Evolutionary conservation across 2,113 vertebrate species (phyloP), one percentile per base, ranked within the genome.

Genomic region (Triplophysa rosa): DNA sequence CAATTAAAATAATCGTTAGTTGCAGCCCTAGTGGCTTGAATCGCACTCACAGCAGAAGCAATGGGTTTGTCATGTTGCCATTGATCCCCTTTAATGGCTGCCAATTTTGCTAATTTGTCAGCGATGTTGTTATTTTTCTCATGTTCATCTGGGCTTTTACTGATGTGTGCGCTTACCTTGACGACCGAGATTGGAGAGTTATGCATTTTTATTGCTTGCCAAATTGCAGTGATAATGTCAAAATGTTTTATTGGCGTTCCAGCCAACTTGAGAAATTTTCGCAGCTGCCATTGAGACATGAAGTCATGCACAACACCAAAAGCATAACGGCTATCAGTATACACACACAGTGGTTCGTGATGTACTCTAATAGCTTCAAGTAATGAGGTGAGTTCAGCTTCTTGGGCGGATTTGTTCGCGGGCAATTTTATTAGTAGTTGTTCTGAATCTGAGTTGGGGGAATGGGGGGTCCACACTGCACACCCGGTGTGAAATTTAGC

Each of bases 291-390:
- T 45, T 45, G 42, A 1, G 42, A 62, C 63, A 78, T 67, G 33
- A 67, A 78, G n/a, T 78, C 74, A 65, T 65, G 74, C 7, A 77
- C 62, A 3, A 77, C 74, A 1, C 74, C 40, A 23, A 52, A 65
- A 13, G 61, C 61, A 49, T 77, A 77, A 5, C 40, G 40, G 54
- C 74, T 77, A 19, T 77, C 61, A 6, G 64, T 78, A 24, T 67
- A 67, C 4, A 78, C 19, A 8, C 76, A 67, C 12, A 78, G 23
- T 5, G 76, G 45, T 67, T 78, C 63, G 9, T 63, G 63, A 21
- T 78, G 23, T 29, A 24, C 17, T 56, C 49, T 65, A 52, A 77
- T 77, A 11, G 59, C 73, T 24, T 64, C 74, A 14, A 77, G 74
- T 21, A 77, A 17, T 47, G 74, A 61, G 1, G 65, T 42, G 2